These are phyloP conservation scores for Poeciliopsis prolifica DNA, from an alignment of 2,113 vertebrate species.

Conservation along the genomic window DNA sequence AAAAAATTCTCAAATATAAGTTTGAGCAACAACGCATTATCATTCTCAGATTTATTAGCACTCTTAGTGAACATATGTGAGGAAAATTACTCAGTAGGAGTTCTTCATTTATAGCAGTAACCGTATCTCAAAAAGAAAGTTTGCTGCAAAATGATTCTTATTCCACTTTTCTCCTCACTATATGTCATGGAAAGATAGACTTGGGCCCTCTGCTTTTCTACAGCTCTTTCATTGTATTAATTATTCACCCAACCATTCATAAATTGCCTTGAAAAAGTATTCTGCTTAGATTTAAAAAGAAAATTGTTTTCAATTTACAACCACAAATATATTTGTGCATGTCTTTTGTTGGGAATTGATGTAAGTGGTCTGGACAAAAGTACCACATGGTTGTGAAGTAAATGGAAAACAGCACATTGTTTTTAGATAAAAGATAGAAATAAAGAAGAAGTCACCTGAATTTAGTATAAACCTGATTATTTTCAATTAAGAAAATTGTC, in stretches of 20 bases:
- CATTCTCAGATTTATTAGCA: not conserved
- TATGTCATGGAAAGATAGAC: not conserved
- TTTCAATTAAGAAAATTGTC: too few species aligned
- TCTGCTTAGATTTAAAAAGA: too few species aligned
- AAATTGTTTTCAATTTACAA: too few species aligned
- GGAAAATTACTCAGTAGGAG: not conserved
- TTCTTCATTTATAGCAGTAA: not conserved
- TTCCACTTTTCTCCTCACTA: not conserved
- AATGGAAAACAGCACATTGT: too few species aligned
- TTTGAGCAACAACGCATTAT: not conserved
- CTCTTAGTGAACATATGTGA: not conserved
- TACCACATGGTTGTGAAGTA: too few species aligned
- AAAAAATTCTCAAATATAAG: not conserved
- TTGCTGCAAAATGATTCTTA: not conserved
- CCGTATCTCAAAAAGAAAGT: not conserved
- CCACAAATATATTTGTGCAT: too few species aligned
- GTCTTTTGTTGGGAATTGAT: too few species aligned
- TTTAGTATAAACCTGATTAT: too few species aligned
- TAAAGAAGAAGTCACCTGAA: too few species aligned
- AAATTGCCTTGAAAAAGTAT: too few species aligned
- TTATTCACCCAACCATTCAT: not conserved
- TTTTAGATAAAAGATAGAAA: too few species aligned
- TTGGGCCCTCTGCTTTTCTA: not conserved
- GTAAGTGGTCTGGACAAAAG: too few species aligned
- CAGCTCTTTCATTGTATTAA: not conserved